Evolutionary conservation across 2,797 vertebrate genomes (phyloP).

Genomic region (Sebastiscus albofasciatus): DNA sequence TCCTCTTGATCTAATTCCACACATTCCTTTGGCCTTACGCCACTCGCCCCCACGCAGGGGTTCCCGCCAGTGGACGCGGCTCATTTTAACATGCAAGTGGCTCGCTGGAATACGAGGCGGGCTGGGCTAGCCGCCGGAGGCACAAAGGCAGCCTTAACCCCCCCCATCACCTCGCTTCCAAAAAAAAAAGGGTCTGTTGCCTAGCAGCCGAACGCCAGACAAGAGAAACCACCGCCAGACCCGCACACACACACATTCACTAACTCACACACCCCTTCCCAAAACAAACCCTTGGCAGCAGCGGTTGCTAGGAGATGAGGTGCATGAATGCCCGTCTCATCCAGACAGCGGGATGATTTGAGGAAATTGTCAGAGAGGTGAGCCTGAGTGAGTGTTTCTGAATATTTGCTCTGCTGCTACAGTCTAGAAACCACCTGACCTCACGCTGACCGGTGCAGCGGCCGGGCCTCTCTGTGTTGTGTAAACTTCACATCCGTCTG

Average conservation of each 20-base stretch:
- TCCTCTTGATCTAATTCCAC: slow-evolving; percentile 70
- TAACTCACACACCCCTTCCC: slow-evolving; percentile 14
- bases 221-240: slow-evolving; percentile 23
- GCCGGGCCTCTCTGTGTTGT: slow-evolving; percentile 29
- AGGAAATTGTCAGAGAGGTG: slow-evolving; percentile 55
- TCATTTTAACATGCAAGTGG: slow-evolving; percentile 19
- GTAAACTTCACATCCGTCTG: slow-evolving; percentile 46
- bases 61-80: slow-evolving; percentile 26
- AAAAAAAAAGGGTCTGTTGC: slow-evolving; percentile 65
- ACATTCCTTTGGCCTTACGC: slow-evolving; percentile 74
- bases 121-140: slow-evolving; percentile 41
- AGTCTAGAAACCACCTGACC: slow-evolving; percentile 54
- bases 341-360: slow-evolving; percentile 48
- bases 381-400: slow-evolving; percentile 6
- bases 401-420: slow-evolving; percentile 39
- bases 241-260: slow-evolving; percentile 9
- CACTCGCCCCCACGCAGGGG: slow-evolving; percentile 30
- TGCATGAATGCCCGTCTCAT: slow-evolving; percentile 55
- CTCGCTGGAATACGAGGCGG: slow-evolving; percentile 39
- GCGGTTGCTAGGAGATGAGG: slow-evolving; percentile 74
- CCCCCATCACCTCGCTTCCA: slow-evolving; percentile 42
- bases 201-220: slow-evolving; percentile 71
- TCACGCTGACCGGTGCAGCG: slow-evolving; percentile 21
- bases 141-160: slow-evolving; percentile 61
- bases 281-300: slow-evolving; percentile 55